These are phyloP conservation scores for Eristalis arbustorum DNA, from an alignment of 2,888 invertebrate species.

Conservation along the genomic window DNA sequence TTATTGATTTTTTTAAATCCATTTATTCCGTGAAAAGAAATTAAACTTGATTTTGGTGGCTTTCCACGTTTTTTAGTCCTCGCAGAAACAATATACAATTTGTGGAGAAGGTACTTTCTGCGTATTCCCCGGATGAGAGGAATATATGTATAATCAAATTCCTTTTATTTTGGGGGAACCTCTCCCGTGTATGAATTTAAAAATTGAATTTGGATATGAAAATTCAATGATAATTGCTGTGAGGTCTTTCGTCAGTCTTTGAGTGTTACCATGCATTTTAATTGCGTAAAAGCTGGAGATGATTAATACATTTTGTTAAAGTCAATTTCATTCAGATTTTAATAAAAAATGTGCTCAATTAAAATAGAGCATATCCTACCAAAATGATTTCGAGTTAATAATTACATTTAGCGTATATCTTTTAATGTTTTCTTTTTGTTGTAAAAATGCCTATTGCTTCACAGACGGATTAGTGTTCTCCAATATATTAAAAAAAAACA, in stretches of 20 bases:
- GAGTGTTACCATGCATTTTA: conserved; percentile 18
- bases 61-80: conserved; percentile 14
- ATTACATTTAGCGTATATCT: too few relatives aligned
- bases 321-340: too few relatives aligned
- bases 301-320: background rate
- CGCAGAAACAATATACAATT: background rate
- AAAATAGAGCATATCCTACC: too few relatives aligned
- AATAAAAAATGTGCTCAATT: too few relatives aligned
- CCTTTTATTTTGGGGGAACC: conserved; percentile 24
- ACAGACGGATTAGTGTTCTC: too few relatives aligned
- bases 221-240: conserved; percentile 39
- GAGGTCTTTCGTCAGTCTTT: conserved; percentile 15
- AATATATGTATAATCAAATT: conserved; percentile 53
- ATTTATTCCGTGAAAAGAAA: background rate
- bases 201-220: conserved; percentile 50
- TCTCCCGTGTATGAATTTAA: conserved; percentile 29
- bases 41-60: conserved; percentile 28
- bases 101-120: conserved; percentile 6
- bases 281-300: conserved; percentile 12
- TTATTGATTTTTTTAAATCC: conserved; percentile 7
- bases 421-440: too few relatives aligned
- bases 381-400: too few relatives aligned
- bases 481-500: too few relatives aligned
- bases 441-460: too few relatives aligned
- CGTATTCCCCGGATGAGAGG: conserved; percentile 13